Conservation (phyloP, 2,797 vertebrate species). For the Clarias laeviceps region DNA sequence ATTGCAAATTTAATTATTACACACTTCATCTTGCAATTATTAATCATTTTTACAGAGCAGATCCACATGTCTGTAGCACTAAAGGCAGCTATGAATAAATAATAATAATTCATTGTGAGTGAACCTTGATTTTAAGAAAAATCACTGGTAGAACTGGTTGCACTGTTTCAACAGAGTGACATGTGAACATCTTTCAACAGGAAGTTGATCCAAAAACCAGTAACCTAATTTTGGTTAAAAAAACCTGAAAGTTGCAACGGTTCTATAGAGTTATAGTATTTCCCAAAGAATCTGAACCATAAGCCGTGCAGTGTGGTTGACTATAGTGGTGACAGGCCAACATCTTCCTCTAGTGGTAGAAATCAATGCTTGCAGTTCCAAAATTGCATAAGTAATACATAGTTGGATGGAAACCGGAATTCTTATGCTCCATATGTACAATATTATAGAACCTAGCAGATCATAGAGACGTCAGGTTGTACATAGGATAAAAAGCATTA, state of each 20-base stretch:
- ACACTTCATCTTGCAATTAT: not conserved
- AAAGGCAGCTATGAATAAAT: not conserved
- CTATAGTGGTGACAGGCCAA: conserved; percentile 12
- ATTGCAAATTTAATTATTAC: not conserved
- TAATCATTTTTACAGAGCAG: not conserved
- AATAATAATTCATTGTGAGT: not conserved
- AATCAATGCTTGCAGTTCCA: no score
- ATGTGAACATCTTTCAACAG: not conserved
- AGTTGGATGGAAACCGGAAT: not conserved
- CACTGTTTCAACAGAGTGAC: not conserved
- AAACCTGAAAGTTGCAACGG: not conserved
- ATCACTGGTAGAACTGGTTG: not conserved
- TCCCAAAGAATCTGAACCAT: not conserved
- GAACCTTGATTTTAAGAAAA: not conserved
- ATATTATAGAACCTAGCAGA: not conserved
- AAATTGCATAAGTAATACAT: not conserved
- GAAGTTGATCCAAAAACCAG: not conserved
- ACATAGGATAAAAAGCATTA: not conserved
- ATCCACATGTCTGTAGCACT: not conserved
- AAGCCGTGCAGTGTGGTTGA: not conserved
- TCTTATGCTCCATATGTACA: not conserved
- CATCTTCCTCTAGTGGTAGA: conserved; percentile 43
- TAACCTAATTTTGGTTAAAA: not conserved
- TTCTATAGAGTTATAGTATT: not conserved
- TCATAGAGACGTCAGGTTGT: not conserved